Percentiles rank a stretch among this genome's conserved stretches.
Evolutionary conservation across 1,140 invertebrate genomes (phyloP).

Genomic region (Oreohelix idahoensis): DNA sequence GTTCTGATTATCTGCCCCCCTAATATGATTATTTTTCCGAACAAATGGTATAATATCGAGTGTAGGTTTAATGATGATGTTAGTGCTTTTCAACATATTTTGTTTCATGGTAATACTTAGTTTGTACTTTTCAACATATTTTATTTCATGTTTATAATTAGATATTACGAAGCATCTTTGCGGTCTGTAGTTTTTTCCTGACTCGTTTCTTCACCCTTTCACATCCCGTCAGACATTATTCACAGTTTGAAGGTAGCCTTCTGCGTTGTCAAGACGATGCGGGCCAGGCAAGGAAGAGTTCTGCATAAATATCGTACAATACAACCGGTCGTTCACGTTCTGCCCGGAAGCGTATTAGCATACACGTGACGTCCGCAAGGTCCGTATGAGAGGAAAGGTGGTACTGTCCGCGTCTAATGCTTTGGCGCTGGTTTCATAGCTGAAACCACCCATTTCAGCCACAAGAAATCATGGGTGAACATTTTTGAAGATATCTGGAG

Average conservation of each 20-base stretch:
- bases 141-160: too few species aligned
- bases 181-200: neutral
- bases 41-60: too few species aligned
- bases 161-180: neutral
- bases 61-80: too few species aligned
- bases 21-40: too few species aligned
- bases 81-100: too few species aligned
- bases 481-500: neutral
- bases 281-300: neutral
- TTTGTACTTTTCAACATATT: too few species aligned
- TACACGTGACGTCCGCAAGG: neutral
- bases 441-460: slow-evolving; percentile 6
- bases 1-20: too few species aligned
- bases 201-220: neutral
- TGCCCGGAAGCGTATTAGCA: neutral
- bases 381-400: neutral
- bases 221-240: neutral
- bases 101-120: too few species aligned
- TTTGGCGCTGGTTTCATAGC: neutral
- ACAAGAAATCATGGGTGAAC: slow-evolving; percentile 5
- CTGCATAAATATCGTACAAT: neutral
- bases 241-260: neutral
- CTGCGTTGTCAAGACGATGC: neutral
- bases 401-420: neutral
- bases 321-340: neutral